Base-by-base conservation (phyloP, 2,113 vertebrate genomes). In the Sterna hirundo region DNA sequence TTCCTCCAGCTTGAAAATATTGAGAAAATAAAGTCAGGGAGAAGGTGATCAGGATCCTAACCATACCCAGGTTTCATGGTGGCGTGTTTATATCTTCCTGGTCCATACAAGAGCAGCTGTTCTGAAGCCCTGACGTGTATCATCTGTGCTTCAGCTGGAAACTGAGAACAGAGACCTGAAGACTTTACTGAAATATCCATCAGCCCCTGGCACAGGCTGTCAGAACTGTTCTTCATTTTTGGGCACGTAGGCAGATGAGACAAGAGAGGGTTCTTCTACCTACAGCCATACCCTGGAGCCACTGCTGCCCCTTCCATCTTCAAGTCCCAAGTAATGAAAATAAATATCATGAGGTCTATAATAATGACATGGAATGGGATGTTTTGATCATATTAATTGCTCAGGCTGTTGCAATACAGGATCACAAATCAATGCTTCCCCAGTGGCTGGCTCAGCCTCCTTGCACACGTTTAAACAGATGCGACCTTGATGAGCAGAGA, bases 401-500 rank as follows among this genome's bases (percentile, higher is more conserved):
- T 95, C 64, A 46, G 82, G 84, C 60, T 95, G 66, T 79, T 97
- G 68, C 70, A 93, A 57, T 57, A 70, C 32, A 61, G 62, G 62
- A 81, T 84, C 80, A 87, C 90, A 94, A 94, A 93, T 88, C 87
- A 90, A n/a, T 55, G 57, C 65, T 81, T 93, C 86, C 71, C 71
- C 72, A 83, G 69, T 71, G 77, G 65, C 62, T 77, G 49, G 74
- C 80, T 82, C 58, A 76, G 58, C 36, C 70, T 79, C 77, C 74
- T 57, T 8, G 4, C 14, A 22, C 64, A 75, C 11, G 0, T 80
- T 92, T 68, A 81, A 96, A 66, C 91, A 95, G 95, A 91, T 87
- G 81, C 95, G 96, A 96, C 95, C 94, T 95, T 93, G 86, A 83
- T 86, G 55, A 96, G 89, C 70, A 77, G 55, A 86, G 69, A 90